Percentiles rank a stretch among this genome's conserved stretches.
Conservation (phyloP, 2,888 invertebrate species). For the Morpho helenor region DNA sequence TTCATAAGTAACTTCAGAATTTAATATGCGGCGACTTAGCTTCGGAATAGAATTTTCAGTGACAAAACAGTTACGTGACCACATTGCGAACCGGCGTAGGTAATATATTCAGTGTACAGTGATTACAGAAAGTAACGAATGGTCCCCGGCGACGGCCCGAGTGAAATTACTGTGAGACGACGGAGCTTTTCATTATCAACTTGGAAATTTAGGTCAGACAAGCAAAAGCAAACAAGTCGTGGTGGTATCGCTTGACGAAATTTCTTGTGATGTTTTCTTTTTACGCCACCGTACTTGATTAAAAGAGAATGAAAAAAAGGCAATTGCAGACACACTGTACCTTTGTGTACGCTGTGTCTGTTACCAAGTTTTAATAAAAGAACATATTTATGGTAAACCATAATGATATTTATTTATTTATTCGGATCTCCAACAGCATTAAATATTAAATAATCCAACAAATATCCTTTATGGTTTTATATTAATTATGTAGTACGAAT, state of each 20-base stretch:
- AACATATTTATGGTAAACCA: no score
- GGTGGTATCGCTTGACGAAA: slow-evolving; percentile 23
- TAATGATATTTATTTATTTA: no score
- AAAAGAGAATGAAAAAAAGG: slow-evolving; percentile 5
- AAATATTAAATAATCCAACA: no score
- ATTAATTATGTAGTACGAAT: no score
- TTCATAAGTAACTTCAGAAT: no score
- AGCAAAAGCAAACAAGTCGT: slow-evolving; percentile 33
- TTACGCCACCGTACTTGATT: slow-evolving; percentile 18
- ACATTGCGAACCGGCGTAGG: slow-evolving; percentile 21
- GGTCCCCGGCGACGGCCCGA: slow-evolving; percentile 51
- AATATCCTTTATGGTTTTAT: no score
- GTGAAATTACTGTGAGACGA: slow-evolving; percentile 57
- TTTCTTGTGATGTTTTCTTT: slow-evolving; percentile 23
- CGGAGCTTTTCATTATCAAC: slow-evolving; percentile 71
- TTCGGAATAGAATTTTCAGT: not conserved
- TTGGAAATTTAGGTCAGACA: slow-evolving; percentile 62
- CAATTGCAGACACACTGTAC: not conserved
- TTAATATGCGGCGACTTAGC: no score
- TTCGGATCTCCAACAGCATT: no score
- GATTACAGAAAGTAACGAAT: slow-evolving; percentile 65
- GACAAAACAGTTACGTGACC: slow-evolving; percentile 7
- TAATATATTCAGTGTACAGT: slow-evolving; percentile 52
- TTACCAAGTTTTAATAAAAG: no score
- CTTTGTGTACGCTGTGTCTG: no score